Evolutionary conservation across 2,797 vertebrate genomes (phyloP).

Genomic region (Poecilia gillii): DNA sequence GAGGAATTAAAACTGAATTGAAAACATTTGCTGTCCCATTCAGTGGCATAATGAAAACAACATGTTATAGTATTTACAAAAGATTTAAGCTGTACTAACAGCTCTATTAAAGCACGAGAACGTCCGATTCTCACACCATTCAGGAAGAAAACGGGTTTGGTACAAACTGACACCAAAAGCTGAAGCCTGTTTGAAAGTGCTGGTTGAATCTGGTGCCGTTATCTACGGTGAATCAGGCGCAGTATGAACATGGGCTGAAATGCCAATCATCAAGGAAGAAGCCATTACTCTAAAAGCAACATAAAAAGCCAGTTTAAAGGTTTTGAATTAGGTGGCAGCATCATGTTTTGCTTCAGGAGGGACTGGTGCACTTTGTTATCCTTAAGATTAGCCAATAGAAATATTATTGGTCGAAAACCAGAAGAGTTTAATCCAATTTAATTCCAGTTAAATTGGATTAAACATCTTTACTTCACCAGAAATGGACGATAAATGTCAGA

Average conservation of each 20-base stretch:
- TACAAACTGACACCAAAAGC: too few relatives aligned
- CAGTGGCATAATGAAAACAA: background rate
- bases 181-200: background rate
- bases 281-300: background rate
- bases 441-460: background rate
- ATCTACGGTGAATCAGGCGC: too few relatives aligned
- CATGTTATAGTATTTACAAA: too few relatives aligned
- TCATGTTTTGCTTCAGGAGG: background rate
- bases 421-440: background rate
- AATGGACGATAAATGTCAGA: background rate
- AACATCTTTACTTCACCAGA: background rate
- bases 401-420: background rate
- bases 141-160: too few relatives aligned
- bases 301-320: background rate
- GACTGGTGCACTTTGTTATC: background rate
- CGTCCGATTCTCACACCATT: too few relatives aligned
- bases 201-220: background rate
- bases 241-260: background rate
- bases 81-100: background rate
- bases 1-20: too few relatives aligned
- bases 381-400: background rate
- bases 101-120: background rate
- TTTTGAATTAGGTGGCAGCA: background rate
- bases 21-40: background rate
- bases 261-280: background rate